Conservation (phyloP, 1,140 invertebrate species). For the Drosophila bocqueti region DNA sequence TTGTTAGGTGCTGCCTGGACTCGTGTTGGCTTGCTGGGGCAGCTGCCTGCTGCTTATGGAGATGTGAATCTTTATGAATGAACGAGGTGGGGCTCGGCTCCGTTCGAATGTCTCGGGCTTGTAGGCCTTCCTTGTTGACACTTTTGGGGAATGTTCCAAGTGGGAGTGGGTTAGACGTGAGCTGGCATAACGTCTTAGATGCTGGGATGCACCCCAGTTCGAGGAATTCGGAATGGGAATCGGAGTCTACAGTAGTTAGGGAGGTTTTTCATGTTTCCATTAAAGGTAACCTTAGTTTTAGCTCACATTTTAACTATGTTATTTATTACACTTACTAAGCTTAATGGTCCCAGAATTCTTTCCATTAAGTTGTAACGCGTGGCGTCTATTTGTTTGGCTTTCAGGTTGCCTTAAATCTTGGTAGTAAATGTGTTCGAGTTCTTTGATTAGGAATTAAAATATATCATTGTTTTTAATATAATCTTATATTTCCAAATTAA, state of each 20-base stretch:
- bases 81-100: slow-evolving; percentile 27
- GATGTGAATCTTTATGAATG: slow-evolving; percentile 78
- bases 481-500: not conserved
- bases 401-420: not conserved
- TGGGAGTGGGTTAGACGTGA: slow-evolving; percentile 67
- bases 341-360: not conserved
- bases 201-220: slow-evolving; percentile 9
- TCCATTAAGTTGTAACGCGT: not conserved
- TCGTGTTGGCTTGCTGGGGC: slow-evolving; percentile 25
- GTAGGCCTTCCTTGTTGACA: slow-evolving; percentile 50
- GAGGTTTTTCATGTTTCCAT: slow-evolving; percentile 1
- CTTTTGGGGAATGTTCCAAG: slow-evolving; percentile 33
- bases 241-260: not conserved
- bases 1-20: slow-evolving; percentile 59
- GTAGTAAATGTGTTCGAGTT: not conserved
- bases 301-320: not conserved
- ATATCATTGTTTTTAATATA: not conserved
- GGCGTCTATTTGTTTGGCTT: not conserved
- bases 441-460: not conserved
- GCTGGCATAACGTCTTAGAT: slow-evolving; percentile 31
- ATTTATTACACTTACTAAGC: not conserved
- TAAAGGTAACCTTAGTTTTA: not conserved
- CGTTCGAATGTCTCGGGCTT: slow-evolving; percentile 14
- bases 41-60: slow-evolving; percentile 23
- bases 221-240: slow-evolving; percentile 2